phyloP scores from a whole-genome alignment of 2,113 vertebrate species.

The Ophthalmolycus amberensis region DNA sequence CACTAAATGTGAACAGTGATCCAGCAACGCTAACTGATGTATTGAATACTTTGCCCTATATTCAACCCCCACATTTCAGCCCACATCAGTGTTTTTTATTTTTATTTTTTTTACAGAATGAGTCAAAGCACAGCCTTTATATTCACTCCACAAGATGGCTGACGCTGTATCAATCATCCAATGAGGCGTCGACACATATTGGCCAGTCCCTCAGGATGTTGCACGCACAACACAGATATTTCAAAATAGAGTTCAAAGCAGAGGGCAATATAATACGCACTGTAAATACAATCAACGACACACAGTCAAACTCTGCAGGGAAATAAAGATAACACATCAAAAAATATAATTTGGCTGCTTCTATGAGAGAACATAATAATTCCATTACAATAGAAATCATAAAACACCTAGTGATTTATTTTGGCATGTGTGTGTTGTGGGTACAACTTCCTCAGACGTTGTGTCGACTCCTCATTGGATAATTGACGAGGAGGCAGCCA shows the following conservation, averaged over 20 bases:
- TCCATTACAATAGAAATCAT: neutral
- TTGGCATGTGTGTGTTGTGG: neutral
- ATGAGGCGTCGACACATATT: neutral
- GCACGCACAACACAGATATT: neutral
- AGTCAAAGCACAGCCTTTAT: neutral
- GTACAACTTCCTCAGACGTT: neutral
- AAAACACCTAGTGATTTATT: neutral
- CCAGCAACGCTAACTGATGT: too few relatives aligned
- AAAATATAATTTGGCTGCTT: too few relatives aligned
- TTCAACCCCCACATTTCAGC: neutral
- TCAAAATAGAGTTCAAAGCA: neutral
- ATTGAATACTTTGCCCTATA: neutral
- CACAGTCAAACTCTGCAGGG: neutral
- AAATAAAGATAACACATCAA: neutral
- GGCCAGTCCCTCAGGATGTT: too few relatives aligned
- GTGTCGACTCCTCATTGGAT: neutral
- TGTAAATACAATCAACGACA: neutral
- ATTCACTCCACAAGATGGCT: neutral
- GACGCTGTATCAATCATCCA: neutral
- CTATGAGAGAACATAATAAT: neutral
- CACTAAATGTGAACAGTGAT: too few relatives aligned
- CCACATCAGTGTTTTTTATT: too few relatives aligned
- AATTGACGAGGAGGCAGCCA: neutral
- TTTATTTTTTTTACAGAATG: too few relatives aligned
- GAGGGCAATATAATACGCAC: neutral